Evolutionary conservation across 2,113 vertebrate species (phyloP).

Genomic region (Sclerurus mexicanus): DNA sequence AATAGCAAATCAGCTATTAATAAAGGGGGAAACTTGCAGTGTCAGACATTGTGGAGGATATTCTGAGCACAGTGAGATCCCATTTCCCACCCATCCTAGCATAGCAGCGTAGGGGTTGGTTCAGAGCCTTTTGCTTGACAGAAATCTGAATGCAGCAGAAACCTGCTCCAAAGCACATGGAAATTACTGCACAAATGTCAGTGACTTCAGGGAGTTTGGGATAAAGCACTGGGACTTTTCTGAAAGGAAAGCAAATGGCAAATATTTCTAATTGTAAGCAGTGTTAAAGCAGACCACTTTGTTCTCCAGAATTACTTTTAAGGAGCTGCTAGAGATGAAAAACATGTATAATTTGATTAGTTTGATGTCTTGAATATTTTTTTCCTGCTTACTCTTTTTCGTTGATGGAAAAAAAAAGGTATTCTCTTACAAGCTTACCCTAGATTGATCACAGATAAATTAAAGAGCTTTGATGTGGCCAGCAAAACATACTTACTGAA

Average conservation of each 20-base stretch:
- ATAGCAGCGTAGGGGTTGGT: neutral
- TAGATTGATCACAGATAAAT: constrained; percentile 65
- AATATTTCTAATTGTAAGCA: constrained; percentile 7
- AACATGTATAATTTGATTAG: neutral
- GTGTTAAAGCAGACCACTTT: neutral
- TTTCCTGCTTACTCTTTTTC: constrained; percentile 31
- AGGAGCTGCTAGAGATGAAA: neutral
- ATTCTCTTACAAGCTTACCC: constrained; percentile 33
- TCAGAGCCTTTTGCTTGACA: neutral
- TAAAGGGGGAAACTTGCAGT: neutral
- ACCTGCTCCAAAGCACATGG: neutral
- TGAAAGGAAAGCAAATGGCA: constrained; percentile 25
- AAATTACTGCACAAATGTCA: neutral
- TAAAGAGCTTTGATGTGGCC: constrained; percentile 67
- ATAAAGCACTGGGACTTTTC: constrained; percentile 6
- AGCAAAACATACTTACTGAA: constrained; percentile 53
- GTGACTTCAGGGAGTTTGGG: neutral
- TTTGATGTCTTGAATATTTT: neutral
- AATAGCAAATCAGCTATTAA: neutral
- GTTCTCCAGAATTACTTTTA: neutral
- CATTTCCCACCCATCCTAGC: neutral
- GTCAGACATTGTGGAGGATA: neutral
- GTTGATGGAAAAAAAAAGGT: neutral
- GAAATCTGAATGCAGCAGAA: neutral
- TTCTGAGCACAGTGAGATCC: neutral